Evolutionary conservation across 2,797 vertebrate genomes (phyloP).

Genomic region (Parotocinclus haroldoi): DNA sequence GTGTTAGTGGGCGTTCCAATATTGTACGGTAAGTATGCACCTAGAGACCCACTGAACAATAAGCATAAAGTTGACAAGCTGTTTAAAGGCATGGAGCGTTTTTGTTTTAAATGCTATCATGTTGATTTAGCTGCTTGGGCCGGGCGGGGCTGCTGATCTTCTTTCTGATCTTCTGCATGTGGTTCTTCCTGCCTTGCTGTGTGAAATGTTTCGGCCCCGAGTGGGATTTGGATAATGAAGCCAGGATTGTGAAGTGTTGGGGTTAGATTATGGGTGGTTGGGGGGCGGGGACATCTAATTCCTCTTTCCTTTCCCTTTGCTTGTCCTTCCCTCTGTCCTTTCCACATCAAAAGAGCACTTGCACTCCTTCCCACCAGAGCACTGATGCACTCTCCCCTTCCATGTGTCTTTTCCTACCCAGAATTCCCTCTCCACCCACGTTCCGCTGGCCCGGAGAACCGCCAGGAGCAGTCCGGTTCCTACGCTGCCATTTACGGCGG

Average conservation of each 20-base stretch:
- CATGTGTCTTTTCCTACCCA: constrained; percentile 98
- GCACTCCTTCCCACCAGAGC: constrained; percentile 76
- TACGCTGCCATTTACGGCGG: constrained; percentile 84
- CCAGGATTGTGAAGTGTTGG: too few species aligned
- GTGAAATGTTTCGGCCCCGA: neutral
- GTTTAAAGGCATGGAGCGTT: too few species aligned
- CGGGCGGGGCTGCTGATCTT: too few species aligned
- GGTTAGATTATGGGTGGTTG: neutral
- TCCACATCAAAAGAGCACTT: constrained; percentile 67
- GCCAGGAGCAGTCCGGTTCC: constrained; percentile 65
- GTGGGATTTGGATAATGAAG: too few species aligned
- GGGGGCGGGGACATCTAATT: neutral
- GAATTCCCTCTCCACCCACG: constrained; percentile 88
- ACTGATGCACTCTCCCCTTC: constrained; percentile 93
- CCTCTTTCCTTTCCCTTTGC: constrained; percentile 47
- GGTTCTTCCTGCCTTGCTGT: neutral
- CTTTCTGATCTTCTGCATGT: neutral
- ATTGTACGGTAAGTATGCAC: too few species aligned
- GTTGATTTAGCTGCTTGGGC: too few species aligned
- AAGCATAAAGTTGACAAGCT: too few species aligned
- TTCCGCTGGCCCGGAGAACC: constrained; percentile 61
- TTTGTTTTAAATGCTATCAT: too few species aligned
- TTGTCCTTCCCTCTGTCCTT: constrained; percentile 72
- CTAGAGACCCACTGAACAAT: too few species aligned
- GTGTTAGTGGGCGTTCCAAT: too few species aligned